phyloP scores from a whole-genome alignment of 2,888 invertebrate species.

The Campoplex nolae region DNA sequence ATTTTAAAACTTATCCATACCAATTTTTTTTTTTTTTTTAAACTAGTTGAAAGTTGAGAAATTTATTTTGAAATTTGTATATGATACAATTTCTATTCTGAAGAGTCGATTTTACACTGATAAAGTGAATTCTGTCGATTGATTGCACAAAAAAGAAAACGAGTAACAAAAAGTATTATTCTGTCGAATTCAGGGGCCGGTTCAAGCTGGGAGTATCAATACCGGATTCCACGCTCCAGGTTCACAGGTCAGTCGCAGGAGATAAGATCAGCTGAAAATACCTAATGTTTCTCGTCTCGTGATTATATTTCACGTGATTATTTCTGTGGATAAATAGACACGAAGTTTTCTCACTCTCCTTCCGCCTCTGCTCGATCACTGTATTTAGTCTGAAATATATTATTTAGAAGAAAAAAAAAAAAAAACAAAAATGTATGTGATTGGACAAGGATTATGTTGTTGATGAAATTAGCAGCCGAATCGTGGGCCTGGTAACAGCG shows the following conservation, averaged over 20 bases:
- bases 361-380: not conserved
- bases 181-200: slow-evolving; percentile 45
- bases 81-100: no score
- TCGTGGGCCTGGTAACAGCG: slow-evolving; percentile 35
- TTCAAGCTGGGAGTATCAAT: slow-evolving; percentile 64
- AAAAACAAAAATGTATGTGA: not conserved
- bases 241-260: slow-evolving; percentile 19
- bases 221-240: slow-evolving; percentile 47
- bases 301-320: not conserved
- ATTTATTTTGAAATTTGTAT: no score
- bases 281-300: slow-evolving; percentile 6
- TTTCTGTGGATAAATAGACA: not conserved
- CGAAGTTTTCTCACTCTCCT: not conserved
- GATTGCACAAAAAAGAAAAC: not conserved
- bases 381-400: not conserved
- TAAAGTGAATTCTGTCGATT: no score
- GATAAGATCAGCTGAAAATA: not conserved
- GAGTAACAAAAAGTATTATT: not conserved
- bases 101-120: no score
- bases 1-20: not conserved
- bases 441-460: not conserved
- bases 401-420: not conserved
- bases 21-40: not conserved
- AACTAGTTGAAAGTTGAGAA: no score
- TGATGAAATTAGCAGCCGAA: slow-evolving; percentile 25